Evolutionary conservation across 1,140 invertebrate genomes (phyloP).

Genomic region (Semibalanus balanoides): DNA sequence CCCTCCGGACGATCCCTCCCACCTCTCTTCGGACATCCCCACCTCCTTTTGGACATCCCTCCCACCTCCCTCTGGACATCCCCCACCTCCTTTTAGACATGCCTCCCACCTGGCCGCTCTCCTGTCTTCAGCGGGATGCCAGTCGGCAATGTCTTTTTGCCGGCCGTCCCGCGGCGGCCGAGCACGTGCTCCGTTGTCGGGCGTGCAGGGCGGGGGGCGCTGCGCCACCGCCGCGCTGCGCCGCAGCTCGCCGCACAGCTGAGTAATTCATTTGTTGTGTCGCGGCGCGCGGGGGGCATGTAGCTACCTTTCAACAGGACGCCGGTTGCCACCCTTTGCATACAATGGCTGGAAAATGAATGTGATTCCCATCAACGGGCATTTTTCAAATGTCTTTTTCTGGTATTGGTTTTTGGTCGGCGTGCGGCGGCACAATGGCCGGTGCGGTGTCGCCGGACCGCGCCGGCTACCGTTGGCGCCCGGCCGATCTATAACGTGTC

Average conservation of each 20-base stretch:
- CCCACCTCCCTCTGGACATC: no score
- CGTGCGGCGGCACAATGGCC: neutral
- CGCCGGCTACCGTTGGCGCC: neutral
- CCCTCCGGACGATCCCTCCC: no score
- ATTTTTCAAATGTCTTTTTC: conserved; percentile 3
- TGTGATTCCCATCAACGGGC: neutral
- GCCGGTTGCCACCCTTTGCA: neutral
- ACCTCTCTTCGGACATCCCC: no score
- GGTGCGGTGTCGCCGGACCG: neutral
- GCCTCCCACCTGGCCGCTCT: no score
- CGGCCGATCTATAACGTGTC: neutral
- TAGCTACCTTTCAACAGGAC: neutral
- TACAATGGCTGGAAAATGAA: conserved; percentile 2
- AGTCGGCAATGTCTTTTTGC: neutral
- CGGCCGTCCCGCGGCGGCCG: neutral
- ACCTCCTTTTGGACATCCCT: no score
- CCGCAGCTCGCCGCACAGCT: no score
- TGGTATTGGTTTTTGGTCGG: neutral
- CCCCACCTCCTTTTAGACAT: no score
- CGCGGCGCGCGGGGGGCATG: neutral
- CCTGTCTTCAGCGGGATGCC: no score
- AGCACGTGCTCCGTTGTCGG: neutral
- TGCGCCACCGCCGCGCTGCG: no score
- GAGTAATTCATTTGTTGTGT: neutral
- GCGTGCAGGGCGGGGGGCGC: no score